Base-by-base conservation (phyloP, 2,113 vertebrate genomes). In the Anarhynchus alexandrinus region DNA sequence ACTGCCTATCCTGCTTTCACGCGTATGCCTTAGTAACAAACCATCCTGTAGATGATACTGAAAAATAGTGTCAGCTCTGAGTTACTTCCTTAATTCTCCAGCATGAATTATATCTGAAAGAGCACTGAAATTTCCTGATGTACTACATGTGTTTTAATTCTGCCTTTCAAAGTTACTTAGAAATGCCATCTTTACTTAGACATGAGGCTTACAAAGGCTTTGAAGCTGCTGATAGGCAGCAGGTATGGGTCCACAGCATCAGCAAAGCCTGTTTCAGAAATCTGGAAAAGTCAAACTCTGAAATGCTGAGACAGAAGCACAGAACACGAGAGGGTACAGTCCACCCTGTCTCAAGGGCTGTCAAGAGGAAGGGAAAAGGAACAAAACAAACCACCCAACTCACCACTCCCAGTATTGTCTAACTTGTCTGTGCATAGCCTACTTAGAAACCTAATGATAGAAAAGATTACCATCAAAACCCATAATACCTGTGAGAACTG, bases 141-240 rank as follows among this genome's bases (percentile, higher is more conserved):
- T 79, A n/a, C 42, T 76, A 71, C 61, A 72, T 51, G 62, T 69
- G 52, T 70, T 94, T 93, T 91, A 95, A 89, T 93, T 94, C 73
- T 65, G 10, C 45, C 49, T 79, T 93, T 96, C 86, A 76, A 72
- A 92, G 65, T 89, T 82, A 91, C 86, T 96, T 87, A 82, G 73
- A 49, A 94, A 87, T 87, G 51, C 27, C 51, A 70, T 83, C 67
- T 80, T 88, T 94, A 92, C 72, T 86, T 64, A 86, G 95, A 38
- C 40, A 40, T 32, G 65, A 96, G 62, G 69, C 57, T 93, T 70
- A 67, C 23, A 73, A 83, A 95, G 51, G 55, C 69, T 96, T 84
- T 83, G 82, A 94, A 90, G 64, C 29, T 78, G 85, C 82, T 81
- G 79, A 90, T 34, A 84, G 54, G 66, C 36, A 70, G 45, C 23